Evolutionary conservation across 1,140 invertebrate species (phyloP).

Genomic region (Bilobella aurantiaca): DNA sequence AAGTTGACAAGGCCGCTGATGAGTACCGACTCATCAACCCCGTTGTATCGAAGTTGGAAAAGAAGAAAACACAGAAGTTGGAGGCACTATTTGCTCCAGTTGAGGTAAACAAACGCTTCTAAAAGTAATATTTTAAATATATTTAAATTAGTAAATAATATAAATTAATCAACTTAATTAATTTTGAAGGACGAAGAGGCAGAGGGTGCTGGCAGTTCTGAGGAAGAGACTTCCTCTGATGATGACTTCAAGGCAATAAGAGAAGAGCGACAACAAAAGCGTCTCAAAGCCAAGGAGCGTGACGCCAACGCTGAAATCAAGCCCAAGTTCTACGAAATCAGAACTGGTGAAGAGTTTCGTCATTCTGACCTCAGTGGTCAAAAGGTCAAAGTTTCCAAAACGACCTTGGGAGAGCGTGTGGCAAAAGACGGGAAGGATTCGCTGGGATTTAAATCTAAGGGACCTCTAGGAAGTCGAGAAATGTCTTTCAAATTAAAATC

Average conservation of each 20-base stretch:
- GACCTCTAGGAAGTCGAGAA: slow-evolving; percentile 58
- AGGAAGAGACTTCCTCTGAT: slow-evolving; percentile 49
- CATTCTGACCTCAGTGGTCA: slow-evolving; percentile 40
- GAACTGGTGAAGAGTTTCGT: slow-evolving; percentile 51
- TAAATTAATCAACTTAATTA: not conserved
- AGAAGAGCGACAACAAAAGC: slow-evolving; percentile 66
- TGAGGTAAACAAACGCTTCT: slow-evolving; percentile 38
- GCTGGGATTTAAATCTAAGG: slow-evolving; percentile 46
- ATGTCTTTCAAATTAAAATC: slow-evolving; percentile 63
- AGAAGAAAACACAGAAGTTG: slow-evolving; percentile 49
- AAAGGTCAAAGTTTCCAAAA: slow-evolving; percentile 42
- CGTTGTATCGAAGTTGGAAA: slow-evolving; percentile 68
- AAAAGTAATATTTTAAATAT: slow-evolving; percentile 4
- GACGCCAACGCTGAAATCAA: slow-evolving; percentile 32
- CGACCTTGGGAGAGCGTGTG: slow-evolving; percentile 59
- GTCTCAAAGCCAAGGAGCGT: slow-evolving; percentile 44
- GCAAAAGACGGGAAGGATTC: slow-evolving; percentile 44
- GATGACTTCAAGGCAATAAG: slow-evolving; percentile 66
- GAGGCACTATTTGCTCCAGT: slow-evolving; percentile 46
- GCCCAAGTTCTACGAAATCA: slow-evolving; percentile 55
- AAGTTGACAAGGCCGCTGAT: slow-evolving; percentile 77
- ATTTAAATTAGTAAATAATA: slow-evolving; percentile 13
- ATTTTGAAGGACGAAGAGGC: slow-evolving; percentile 37
- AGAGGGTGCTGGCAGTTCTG: slow-evolving; percentile 41
- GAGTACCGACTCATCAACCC: slow-evolving; percentile 80